These are phyloP conservation scores for Aproaerema taeniolella DNA, from an alignment of 2,888 invertebrate species.

Conservation along the genomic window DNA sequence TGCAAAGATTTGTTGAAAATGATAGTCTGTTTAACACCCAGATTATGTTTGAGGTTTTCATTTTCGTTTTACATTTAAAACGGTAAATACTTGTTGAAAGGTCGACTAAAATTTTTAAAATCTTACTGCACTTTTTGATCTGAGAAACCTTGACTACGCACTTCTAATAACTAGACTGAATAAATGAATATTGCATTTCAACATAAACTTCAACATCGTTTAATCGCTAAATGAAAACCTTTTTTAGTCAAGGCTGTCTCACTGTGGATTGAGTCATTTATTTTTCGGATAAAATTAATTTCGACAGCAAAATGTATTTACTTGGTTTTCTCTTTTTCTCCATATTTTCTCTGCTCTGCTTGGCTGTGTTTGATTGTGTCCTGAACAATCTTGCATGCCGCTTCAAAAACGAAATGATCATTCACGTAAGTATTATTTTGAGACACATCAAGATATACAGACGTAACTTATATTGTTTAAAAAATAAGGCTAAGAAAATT, in stretches of 20 bases:
- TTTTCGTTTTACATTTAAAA: too few species aligned
- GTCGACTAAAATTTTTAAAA: slow-evolving; percentile 56
- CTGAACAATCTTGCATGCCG: slow-evolving; percentile 87
- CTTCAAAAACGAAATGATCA: slow-evolving; percentile 83
- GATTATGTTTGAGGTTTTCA: too few species aligned
- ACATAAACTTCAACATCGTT: too few species aligned
- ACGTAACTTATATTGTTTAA: slow-evolving; percentile 27
- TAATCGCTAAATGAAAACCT: too few species aligned
- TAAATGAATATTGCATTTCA: too few species aligned
- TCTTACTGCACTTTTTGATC: slow-evolving; percentile 70
- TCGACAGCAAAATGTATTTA: slow-evolving; percentile 80
- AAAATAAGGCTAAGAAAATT: too few species aligned
- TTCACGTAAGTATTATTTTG: slow-evolving; percentile 86
- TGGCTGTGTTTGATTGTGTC: slow-evolving; percentile 90
- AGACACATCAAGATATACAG: slow-evolving; percentile 64
- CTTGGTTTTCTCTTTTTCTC: slow-evolving; percentile 86
- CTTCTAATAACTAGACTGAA: too few species aligned
- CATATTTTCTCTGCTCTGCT: slow-evolving; percentile 90
- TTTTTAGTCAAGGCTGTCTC: slow-evolving; percentile 65
- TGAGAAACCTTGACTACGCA: slow-evolving; percentile 64
- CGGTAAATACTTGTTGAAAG: slow-evolving; percentile 41
- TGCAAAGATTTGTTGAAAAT: neutral
- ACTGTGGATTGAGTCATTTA: slow-evolving; percentile 66
- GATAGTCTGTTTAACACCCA: too few species aligned
- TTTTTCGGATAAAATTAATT: slow-evolving; percentile 72